These are phyloP conservation scores for Australoheros facetus DNA, from an alignment of 2,797 vertebrate genomes.

Conservation along the genomic window DNA sequence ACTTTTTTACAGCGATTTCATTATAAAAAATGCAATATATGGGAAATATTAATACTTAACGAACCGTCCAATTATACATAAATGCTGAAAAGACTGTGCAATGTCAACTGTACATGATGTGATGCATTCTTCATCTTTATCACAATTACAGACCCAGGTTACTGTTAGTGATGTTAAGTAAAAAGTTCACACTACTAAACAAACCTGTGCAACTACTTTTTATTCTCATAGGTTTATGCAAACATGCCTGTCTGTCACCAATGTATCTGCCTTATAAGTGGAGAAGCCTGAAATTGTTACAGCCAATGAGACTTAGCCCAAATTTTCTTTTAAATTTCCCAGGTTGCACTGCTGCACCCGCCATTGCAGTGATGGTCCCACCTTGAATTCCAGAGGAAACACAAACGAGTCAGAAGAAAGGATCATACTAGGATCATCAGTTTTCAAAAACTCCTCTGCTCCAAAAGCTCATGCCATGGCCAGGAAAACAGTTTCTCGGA, in stretches of 20 bases:
- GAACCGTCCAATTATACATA: too few species aligned
- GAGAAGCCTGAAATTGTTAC: constrained; percentile 29
- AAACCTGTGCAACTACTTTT: background rate
- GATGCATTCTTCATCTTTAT: background rate
- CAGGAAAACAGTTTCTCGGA: constrained; percentile 42
- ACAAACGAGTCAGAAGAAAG: constrained; percentile 27
- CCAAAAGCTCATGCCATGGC: constrained; percentile 55
- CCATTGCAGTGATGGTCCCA: constrained; percentile 44
- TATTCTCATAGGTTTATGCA: constrained; percentile 45
- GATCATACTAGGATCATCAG: constrained; percentile 9
- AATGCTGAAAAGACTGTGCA: too few species aligned
- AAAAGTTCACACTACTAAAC: background rate
- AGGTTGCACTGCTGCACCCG: constrained; percentile 49
- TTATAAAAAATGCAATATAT: too few species aligned
- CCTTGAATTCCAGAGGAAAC: constrained; percentile 38
- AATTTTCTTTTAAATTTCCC: constrained; percentile 50
- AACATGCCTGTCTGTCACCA: constrained; percentile 50
- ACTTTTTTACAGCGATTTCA: too few species aligned
- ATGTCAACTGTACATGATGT: background rate
- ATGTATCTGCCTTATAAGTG: constrained; percentile 47
- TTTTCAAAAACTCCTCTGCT: constrained; percentile 22
- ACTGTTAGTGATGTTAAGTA: background rate
- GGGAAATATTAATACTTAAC: too few species aligned
- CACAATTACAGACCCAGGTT: background rate
- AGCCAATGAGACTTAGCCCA: constrained; percentile 38